Base-by-base conservation (phyloP, 2,888 invertebrate genomes). In the Tachina grossa region DNA sequence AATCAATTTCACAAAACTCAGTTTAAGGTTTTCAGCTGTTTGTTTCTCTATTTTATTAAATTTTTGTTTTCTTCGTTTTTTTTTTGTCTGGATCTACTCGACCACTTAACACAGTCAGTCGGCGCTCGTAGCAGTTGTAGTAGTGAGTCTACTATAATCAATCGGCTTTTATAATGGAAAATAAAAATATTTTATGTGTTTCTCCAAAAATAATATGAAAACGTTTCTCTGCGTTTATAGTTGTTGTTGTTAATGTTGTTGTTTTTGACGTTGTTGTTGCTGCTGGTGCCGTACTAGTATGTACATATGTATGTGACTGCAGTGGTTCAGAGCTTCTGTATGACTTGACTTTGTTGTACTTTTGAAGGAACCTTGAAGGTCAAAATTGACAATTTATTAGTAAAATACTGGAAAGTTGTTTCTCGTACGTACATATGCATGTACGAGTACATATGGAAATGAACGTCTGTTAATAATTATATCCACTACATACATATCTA, bases 311-410 rank as follows among this genome's bases (percentile, higher is more conserved):
- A 53, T 74, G 87, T 81, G 84, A 79, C 86, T 81, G 79, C 85
- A 72, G 83, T 76, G 66, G 78, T 79, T 84, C 78, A 81, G 83
- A 78, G 85, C 84, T 81, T 78, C 76, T 83, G 84, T 87, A 77
- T 86, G 87, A 84, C 85, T 87, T 78, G 84, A 72, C 81, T 83
- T 77, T 69, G 80, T 80, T 89, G 89, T 89, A 89, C 89, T 90
- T 85, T 91, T 91, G 91, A 91, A 92, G 91, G 92, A 92, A 92
- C 90, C 92, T 92, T 92, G 92, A 92, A 92, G 92, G 92, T 92
- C 92, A 92, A 92, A 91, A 92, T 88, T 92, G 91, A 91, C 90
- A 91, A 91, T 90, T 90, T 83, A 85, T 85, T 83, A 85, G 83
- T 85, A 77, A 79, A 79, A 79, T 79, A 83, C 85, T 85, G 85